These are phyloP conservation scores for Bostrychus sinensis DNA, from an alignment of 2,113 vertebrate species.

Conservation along the genomic window DNA sequence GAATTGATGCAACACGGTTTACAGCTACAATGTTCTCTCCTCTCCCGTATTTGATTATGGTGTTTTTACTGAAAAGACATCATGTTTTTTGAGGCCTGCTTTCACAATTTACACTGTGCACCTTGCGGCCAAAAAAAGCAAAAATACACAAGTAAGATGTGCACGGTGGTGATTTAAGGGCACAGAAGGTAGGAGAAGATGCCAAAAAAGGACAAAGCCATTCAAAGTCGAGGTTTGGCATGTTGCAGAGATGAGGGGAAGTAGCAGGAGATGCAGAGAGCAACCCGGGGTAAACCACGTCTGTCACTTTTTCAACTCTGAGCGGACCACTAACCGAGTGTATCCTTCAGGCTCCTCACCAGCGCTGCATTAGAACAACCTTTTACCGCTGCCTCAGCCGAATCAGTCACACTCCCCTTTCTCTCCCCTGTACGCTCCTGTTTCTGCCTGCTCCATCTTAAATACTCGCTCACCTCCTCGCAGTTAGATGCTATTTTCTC, in stretches of 20 bases:
- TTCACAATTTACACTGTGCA: constrained; percentile 27
- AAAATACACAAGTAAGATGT: constrained; percentile 6
- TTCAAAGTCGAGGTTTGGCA: background rate
- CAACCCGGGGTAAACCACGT: constrained; percentile 38
- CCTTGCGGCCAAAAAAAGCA: constrained; percentile 31
- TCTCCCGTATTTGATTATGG: constrained; percentile 40
- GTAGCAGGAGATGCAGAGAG: constrained; percentile 31
- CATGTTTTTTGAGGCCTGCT: constrained; percentile 47
- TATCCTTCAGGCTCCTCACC: constrained; percentile 69
- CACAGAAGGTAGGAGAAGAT: background rate
- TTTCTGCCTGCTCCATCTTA: constrained; percentile 30
- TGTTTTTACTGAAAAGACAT: constrained; percentile 46
- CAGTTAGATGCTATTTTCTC: constrained; percentile 50
- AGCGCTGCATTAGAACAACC: constrained; percentile 61
- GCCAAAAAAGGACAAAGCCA: constrained; percentile 6
- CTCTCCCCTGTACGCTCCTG: constrained; percentile 9
- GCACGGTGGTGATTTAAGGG: constrained; percentile 20
- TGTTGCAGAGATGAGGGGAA: constrained; percentile 32
- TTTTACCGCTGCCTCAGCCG: constrained; percentile 60
- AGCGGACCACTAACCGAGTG: constrained; percentile 44
- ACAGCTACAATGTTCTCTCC: constrained; percentile 41
- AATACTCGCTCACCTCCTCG: constrained; percentile 43
- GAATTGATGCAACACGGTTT: constrained; percentile 56
- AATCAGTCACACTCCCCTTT: constrained; percentile 68
- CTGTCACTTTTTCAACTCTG: constrained; percentile 51